phyloP scores from a whole-genome alignment of 2,113 vertebrate species.

The Terrapene triunguis region DNA sequence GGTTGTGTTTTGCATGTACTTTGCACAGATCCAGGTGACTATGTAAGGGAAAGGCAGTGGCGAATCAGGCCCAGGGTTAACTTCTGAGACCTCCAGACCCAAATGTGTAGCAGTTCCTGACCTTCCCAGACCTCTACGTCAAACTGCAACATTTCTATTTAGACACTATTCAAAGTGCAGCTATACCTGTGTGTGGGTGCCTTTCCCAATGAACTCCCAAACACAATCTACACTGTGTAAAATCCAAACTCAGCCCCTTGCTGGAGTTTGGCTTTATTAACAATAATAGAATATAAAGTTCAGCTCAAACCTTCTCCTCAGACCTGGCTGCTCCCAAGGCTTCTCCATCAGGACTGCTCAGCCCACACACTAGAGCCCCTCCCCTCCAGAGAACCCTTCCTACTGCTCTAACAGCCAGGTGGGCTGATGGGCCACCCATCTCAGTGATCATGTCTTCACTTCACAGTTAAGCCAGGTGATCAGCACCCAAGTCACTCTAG shows the following conservation, averaged over 20 bases:
- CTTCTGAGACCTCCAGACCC: neutral
- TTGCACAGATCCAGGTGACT: neutral
- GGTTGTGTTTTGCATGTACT: neutral
- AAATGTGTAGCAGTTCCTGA: neutral
- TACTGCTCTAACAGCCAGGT: neutral
- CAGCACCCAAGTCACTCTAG: neutral
- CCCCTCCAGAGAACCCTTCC: neutral
- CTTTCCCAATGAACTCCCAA: neutral
- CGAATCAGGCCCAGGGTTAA: neutral
- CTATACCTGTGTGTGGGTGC: neutral
- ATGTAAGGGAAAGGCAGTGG: neutral
- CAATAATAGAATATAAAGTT: neutral
- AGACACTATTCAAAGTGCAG: neutral
- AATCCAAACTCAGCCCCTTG: neutral
- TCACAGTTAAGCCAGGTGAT: neutral
- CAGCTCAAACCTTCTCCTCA: neutral
- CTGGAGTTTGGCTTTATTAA: neutral
- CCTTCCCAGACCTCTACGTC: neutral
- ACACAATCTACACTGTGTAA: neutral
- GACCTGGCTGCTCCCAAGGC: neutral
- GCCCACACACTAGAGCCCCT: neutral
- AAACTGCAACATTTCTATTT: neutral
- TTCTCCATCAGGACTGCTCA: neutral
- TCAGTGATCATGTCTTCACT: neutral
- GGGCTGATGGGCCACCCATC: neutral